Conservation (phyloP, 2,797 vertebrate species). For the Emys orbicularis region DNA sequence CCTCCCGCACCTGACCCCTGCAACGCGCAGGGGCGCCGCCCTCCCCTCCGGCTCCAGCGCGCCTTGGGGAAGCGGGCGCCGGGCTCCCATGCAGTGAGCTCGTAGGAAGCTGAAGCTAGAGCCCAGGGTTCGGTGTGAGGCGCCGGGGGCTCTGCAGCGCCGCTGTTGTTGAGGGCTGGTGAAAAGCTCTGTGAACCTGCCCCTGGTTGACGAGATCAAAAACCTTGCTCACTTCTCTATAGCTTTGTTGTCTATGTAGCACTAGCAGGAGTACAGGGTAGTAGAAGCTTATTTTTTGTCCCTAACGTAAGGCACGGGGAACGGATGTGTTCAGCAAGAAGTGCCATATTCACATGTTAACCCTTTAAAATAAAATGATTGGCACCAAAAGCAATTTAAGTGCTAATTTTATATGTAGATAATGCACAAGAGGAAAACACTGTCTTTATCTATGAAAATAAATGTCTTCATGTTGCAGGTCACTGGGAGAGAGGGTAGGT, state of each 20-base stretch:
- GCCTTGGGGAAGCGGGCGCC: background rate
- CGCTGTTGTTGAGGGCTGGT: too few relatives aligned
- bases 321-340: background rate
- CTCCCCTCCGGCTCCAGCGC: background rate
- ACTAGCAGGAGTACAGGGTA: background rate
- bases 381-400: background rate
- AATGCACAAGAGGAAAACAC: background rate
- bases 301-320: background rate
- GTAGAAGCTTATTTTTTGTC: background rate
- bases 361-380: background rate
- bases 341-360: background rate
- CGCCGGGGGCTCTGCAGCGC: too few relatives aligned
- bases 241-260: constrained; percentile 6
- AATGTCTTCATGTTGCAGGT: background rate
- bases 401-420: background rate
- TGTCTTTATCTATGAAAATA: background rate
- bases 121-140: too few relatives aligned
- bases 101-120: too few relatives aligned
- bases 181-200: background rate
- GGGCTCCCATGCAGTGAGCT: background rate
- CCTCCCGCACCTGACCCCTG: too few relatives aligned
- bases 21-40: background rate
- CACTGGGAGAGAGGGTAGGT: background rate
- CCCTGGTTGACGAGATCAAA: background rate
- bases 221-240: constrained; percentile 20